Percentiles rank a stretch among this genome's conserved stretches.
phyloP scores from a whole-genome alignment of 53 echinoderm and acorn worm species.

The Patiria pectinifera region DNA sequence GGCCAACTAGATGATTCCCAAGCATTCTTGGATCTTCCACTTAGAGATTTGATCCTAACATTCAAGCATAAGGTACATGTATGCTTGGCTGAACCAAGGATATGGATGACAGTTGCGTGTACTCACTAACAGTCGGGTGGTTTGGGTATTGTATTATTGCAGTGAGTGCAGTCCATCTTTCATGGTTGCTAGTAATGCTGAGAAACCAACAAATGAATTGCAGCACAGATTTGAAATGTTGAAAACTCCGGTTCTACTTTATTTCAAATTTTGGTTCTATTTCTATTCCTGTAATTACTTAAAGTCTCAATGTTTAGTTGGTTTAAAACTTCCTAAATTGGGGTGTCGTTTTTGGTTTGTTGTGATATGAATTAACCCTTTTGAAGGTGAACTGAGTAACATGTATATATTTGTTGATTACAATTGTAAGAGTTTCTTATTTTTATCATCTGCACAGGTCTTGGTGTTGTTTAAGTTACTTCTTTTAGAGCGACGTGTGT shows the following conservation, averaged over 20 bases:
- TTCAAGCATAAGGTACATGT: conserved; percentile 93
- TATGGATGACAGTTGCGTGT: neutral
- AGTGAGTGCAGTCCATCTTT: too few relatives aligned
- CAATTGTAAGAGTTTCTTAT: too few relatives aligned
- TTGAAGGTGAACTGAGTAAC: neutral
- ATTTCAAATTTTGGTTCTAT: too few relatives aligned
- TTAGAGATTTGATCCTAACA: conserved; percentile 78
- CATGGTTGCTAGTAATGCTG: too few relatives aligned
- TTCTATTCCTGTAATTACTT: too few relatives aligned
- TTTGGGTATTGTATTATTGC: neutral
- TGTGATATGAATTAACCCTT: neutral
- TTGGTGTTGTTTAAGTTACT: conserved; percentile 92
- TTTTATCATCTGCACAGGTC: conserved; percentile 54
- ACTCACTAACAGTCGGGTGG: neutral
- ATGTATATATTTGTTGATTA: neutral
- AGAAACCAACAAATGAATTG: too few relatives aligned
- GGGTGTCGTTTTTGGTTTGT: too few relatives aligned
- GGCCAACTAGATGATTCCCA: conserved; percentile 83
- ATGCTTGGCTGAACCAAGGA: neutral
- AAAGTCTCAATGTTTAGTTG: too few relatives aligned
- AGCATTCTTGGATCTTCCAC: conserved; percentile 83
- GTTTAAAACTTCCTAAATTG: too few relatives aligned
- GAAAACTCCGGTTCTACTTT: too few relatives aligned
- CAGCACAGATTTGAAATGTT: too few relatives aligned
- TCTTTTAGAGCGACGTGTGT: conserved; percentile 83